A percentile compares a stretch with the other conserved stretches of the same genome.
Conservation (phyloP, 1,140 invertebrate species). For the Aradophagus sp. region DNA sequence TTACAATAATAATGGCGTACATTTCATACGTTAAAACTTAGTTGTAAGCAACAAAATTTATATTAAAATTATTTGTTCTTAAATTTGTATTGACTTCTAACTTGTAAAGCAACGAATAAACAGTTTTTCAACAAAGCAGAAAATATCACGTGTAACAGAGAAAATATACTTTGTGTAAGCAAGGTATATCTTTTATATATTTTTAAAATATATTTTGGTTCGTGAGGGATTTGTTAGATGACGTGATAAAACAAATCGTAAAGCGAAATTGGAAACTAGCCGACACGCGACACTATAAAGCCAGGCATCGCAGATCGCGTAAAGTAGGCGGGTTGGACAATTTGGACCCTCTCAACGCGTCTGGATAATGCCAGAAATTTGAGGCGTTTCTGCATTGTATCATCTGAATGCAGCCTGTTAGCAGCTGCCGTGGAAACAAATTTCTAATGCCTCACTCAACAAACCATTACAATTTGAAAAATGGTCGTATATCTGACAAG, state of each 20-base stretch:
- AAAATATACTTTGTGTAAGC: too few relatives aligned
- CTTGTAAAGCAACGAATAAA: too few relatives aligned
- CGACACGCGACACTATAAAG: slow-evolving; percentile 38
- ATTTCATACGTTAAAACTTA: too few relatives aligned
- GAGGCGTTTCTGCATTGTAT: slow-evolving; percentile 60
- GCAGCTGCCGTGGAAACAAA: slow-evolving; percentile 70
- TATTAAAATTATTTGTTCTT: too few relatives aligned
- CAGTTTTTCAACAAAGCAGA: too few relatives aligned
- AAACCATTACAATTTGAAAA: slow-evolving; percentile 63
- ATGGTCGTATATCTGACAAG: slow-evolving; percentile 58
- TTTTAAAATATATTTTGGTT: too few relatives aligned
- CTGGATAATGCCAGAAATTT: slow-evolving; percentile 59
- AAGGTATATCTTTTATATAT: too few relatives aligned
- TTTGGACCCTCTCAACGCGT: slow-evolving; percentile 47
- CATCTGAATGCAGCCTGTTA: slow-evolving; percentile 30
- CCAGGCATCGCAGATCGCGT: slow-evolving; percentile 39
- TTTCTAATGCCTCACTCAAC: slow-evolving; percentile 69
- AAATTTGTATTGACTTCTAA: too few relatives aligned
- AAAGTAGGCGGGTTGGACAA: slow-evolving; percentile 57
- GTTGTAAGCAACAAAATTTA: too few relatives aligned
- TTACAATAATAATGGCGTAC: too few relatives aligned
- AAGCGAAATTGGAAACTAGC: slow-evolving; percentile 29
- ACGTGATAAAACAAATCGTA: slow-evolving; percentile 37
- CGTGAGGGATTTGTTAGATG: too few relatives aligned
- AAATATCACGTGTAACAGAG: too few relatives aligned